A percentile compares a stretch with the other conserved stretches of the same genome.
These are phyloP conservation scores for Hetaerina titia DNA, from an alignment of 2,888 invertebrate species.

Conservation along the genomic window DNA sequence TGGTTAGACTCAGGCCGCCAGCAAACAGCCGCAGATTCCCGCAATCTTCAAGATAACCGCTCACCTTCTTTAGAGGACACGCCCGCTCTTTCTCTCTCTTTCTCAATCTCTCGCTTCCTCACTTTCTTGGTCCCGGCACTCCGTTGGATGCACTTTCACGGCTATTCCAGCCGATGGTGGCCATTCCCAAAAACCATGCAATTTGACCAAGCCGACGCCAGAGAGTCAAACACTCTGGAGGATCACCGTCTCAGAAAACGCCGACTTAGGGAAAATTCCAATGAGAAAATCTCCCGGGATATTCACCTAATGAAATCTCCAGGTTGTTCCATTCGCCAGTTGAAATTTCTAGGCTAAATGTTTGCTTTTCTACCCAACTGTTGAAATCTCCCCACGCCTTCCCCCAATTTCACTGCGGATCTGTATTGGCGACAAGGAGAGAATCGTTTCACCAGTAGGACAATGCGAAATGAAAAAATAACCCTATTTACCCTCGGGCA, in stretches of 20 bases:
- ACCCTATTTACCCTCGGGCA: not conserved
- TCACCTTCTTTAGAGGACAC: not conserved
- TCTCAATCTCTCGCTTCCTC: slow-evolving; percentile 6
- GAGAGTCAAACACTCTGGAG: not conserved
- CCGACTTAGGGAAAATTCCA: not conserved
- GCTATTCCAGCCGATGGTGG: slow-evolving; percentile 37
- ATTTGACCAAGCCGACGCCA: slow-evolving; percentile 1
- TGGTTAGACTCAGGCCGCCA: not conserved
- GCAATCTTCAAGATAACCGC: not conserved
- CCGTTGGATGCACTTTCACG: slow-evolving; percentile 54
- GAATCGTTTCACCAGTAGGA: not conserved
- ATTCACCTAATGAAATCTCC: not conserved
- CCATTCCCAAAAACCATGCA: slow-evolving; percentile 33
- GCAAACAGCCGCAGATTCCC: not conserved
- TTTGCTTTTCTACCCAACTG: not conserved
- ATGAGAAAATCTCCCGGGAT: not conserved
- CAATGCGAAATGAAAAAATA: not conserved
- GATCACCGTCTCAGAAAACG: not conserved
- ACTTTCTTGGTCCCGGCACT: slow-evolving; percentile 12
- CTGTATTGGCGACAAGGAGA: not conserved
- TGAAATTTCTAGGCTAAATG: not conserved
- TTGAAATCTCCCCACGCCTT: not conserved
- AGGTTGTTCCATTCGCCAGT: not conserved
- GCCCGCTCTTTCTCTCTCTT: not conserved
- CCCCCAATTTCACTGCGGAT: not conserved